These are phyloP conservation scores for Lutjanus campechanus DNA, from an alignment of 2,797 vertebrate genomes.

Conservation along the genomic window DNA sequence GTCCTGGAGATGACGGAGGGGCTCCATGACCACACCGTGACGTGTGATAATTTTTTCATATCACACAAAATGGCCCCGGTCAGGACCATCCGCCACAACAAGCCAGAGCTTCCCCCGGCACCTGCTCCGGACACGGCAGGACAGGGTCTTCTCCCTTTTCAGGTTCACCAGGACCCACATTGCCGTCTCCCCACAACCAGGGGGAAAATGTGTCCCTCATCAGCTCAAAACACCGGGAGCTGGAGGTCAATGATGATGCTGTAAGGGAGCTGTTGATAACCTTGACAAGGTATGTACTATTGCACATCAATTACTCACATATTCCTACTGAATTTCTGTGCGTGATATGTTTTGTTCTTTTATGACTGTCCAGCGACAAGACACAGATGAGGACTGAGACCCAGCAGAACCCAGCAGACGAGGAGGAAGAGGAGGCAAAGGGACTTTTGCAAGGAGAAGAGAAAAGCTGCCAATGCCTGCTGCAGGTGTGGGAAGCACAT, in stretches of 20 bases:
- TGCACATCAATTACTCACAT: not conserved
- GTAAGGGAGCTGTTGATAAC: too few species aligned
- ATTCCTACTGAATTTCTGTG: not conserved
- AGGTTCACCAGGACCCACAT: too few species aligned
- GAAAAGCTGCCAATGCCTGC: not conserved
- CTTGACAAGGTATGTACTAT: not conserved
- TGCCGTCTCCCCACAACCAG: too few species aligned
- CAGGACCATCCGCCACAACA: too few species aligned
- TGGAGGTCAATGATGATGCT: too few species aligned
- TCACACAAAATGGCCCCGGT: not conserved
- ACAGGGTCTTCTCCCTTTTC: too few species aligned
- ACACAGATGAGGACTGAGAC: too few species aligned
- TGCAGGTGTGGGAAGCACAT: not conserved
- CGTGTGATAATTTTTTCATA: not conserved
- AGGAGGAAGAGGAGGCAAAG: not conserved
- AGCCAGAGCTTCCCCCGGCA: too few species aligned
- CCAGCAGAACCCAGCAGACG: conserved; percentile 5
- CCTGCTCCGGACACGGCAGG: too few species aligned
- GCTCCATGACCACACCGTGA: not conserved
- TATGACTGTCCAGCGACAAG: too few species aligned
- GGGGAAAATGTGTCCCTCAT: too few species aligned
- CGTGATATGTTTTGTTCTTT: not conserved
- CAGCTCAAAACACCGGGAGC: too few species aligned
- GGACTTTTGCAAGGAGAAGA: not conserved
- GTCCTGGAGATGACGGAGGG: conserved; percentile 12